Evolutionary conservation across 2,888 invertebrate species (phyloP).

Genomic region (Rhamphomyia laevipes): DNA sequence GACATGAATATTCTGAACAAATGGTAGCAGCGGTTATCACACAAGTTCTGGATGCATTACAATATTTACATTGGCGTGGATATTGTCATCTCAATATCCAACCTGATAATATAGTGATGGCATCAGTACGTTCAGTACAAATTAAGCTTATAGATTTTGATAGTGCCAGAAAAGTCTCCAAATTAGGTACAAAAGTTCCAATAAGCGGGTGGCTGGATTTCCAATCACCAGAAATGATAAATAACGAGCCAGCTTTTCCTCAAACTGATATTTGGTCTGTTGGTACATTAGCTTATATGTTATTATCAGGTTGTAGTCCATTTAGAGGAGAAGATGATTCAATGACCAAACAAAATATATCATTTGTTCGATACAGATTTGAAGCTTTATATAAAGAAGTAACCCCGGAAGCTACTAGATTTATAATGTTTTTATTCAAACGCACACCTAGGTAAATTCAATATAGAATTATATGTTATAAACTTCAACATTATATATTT

Average conservation of each 20-base stretch:
- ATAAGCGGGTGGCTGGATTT: conserved; percentile 62
- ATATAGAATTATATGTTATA: not conserved
- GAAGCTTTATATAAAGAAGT: conserved; percentile 90
- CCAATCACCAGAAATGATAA: conserved; percentile 76
- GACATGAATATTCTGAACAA: conserved; percentile 87
- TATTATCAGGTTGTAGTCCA: conserved; percentile 86
- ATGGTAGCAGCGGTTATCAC: conserved; percentile 76
- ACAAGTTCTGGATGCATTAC: conserved; percentile 80
- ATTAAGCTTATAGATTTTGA: conserved; percentile 91
- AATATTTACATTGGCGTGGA: conserved; percentile 92
- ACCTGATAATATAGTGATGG: conserved; percentile 92
- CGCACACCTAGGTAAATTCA: conserved; percentile 69
- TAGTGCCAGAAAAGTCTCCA: conserved; percentile 68
- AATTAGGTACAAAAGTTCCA: conserved; percentile 54
- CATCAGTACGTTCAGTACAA: conserved; percentile 68
- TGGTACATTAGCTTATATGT: conserved; percentile 80
- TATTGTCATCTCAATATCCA: conserved; percentile 81
- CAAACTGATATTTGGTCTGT: conserved; percentile 95
- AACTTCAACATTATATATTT: not conserved
- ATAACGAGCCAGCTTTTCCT: conserved; percentile 75
- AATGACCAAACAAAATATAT: conserved; percentile 84
- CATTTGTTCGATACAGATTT: conserved; percentile 83
- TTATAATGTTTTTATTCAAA: conserved; percentile 93
- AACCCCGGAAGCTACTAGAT: conserved; percentile 83
- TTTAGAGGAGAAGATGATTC: conserved; percentile 71